These are phyloP conservation scores for Montipora sp. DNA, from an alignment of 64 coral and sea anemone species.

Conservation along the genomic window DNA sequence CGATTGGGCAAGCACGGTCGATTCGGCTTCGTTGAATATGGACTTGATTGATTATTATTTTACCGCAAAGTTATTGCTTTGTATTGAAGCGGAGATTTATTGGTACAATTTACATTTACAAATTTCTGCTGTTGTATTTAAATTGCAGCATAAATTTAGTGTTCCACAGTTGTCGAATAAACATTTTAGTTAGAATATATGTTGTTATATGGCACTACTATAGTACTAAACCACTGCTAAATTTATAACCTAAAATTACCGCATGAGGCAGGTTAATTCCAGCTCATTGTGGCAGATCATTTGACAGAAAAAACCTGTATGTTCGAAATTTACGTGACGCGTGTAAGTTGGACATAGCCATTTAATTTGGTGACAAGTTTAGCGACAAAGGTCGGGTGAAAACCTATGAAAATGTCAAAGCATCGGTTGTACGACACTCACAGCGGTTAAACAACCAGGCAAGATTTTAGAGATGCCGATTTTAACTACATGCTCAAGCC, in stretches of 20 bases:
- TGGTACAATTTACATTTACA: conserved; percentile 8
- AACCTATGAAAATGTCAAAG: conserved; percentile 13
- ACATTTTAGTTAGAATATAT: neutral
- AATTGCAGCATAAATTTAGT: conserved; percentile 1
- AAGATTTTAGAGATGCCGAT: neutral
- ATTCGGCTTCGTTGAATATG: neutral
- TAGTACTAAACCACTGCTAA: neutral
- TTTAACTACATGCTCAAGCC: neutral
- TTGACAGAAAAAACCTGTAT: neutral
- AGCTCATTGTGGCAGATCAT: neutral
- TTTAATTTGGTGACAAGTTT: neutral
- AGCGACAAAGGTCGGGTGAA: conserved; percentile 15
- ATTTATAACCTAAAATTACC: neutral
- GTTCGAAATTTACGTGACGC: neutral
- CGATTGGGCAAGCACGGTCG: neutral
- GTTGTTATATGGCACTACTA: neutral
- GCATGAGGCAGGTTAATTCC: neutral
- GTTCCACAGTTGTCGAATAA: neutral
- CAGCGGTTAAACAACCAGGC: conserved; percentile 36
- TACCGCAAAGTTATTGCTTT: neutral
- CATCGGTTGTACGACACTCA: neutral
- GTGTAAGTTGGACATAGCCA: too few species aligned
- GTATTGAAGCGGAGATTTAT: neutral
- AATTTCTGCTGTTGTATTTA: neutral
- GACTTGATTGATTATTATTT: neutral